Percentiles rank a stretch among this genome's conserved stretches.
Conservation (phyloP, 1,140 invertebrate genomes). For the Euura lappo region DNA sequence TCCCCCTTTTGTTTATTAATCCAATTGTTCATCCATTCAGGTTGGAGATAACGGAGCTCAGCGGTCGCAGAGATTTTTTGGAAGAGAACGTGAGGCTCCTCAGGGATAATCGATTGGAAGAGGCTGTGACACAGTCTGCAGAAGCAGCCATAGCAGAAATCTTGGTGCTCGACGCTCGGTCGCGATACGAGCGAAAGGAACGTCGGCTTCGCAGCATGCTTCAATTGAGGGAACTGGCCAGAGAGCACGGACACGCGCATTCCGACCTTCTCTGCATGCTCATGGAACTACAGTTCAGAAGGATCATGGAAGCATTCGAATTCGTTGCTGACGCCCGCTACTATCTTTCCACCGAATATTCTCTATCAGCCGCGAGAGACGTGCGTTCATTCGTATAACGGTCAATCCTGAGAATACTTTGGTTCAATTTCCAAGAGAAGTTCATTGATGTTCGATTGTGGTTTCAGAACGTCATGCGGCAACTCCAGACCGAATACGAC, state of each 20-base stretch:
- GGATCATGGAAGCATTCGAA: conserved; percentile 41
- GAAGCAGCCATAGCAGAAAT: conserved; percentile 40
- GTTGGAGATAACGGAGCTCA: conserved; percentile 42
- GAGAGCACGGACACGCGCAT: conserved; percentile 46
- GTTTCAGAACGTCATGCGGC: conserved; percentile 44
- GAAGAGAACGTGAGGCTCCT: conserved; percentile 46
- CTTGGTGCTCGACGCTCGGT: conserved; percentile 35
- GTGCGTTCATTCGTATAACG: conserved; percentile 38
- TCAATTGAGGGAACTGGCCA: conserved; percentile 37
- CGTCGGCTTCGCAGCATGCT: conserved; percentile 41
- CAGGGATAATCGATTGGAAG: conserved; percentile 37
- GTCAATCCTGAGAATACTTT: no score
- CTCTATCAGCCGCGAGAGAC: conserved; percentile 40
- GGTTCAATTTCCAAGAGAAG: background rate
- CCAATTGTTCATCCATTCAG: conserved; percentile 25
- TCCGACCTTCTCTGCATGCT: conserved; percentile 49
- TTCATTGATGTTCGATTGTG: conserved; percentile 19
- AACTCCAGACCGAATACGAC: conserved; percentile 43
- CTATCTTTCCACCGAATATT: conserved; percentile 49
- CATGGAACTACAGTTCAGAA: conserved; percentile 46
- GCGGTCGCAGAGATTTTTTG: conserved; percentile 41
- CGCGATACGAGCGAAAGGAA: conserved; percentile 36
- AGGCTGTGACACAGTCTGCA: conserved; percentile 36
- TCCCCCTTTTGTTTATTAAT: no score
- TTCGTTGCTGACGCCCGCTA: conserved; percentile 46